Conservation (phyloP, 1,140 invertebrate species). For the Marisa cornuarietis region DNA sequence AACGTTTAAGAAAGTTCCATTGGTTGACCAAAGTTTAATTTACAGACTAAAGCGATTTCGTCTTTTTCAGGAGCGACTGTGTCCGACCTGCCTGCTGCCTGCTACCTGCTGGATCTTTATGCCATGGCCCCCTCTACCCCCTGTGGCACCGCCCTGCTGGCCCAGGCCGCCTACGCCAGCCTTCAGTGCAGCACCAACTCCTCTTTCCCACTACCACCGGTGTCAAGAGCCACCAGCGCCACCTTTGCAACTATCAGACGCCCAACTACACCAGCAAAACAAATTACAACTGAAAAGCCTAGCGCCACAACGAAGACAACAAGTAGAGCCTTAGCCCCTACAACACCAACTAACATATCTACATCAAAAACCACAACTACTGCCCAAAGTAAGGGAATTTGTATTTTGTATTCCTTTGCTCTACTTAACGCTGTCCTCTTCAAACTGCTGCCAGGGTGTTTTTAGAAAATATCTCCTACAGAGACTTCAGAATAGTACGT, state of each 20-base stretch:
- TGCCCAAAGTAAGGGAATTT: no score
- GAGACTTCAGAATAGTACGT: no score
- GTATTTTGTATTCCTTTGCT: no score
- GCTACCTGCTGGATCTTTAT: neutral
- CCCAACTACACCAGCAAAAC: constrained; percentile 2
- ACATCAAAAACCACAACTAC: no score
- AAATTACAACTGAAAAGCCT: neutral
- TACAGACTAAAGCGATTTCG: no score
- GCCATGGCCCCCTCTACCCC: neutral
- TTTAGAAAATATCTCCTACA: no score
- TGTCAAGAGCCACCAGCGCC: neutral
- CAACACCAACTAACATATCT: neutral
- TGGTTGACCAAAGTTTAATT: no score
- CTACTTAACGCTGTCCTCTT: no score
- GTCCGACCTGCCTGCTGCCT: neutral
- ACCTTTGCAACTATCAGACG: neutral
- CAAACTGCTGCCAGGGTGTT: no score
- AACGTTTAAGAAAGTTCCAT: no score
- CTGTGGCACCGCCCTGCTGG: neutral
- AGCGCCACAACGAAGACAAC: neutral
- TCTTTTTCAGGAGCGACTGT: neutral
- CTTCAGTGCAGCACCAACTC: neutral
- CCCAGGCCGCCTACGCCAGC: neutral
- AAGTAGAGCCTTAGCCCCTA: neutral
- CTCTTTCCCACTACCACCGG: neutral